Percentiles rank a stretch among this genome's conserved stretches.
These are phyloP conservation scores for Hoplias malabaricus DNA, from an alignment of 2,113 vertebrate genomes.

Conservation along the genomic window DNA sequence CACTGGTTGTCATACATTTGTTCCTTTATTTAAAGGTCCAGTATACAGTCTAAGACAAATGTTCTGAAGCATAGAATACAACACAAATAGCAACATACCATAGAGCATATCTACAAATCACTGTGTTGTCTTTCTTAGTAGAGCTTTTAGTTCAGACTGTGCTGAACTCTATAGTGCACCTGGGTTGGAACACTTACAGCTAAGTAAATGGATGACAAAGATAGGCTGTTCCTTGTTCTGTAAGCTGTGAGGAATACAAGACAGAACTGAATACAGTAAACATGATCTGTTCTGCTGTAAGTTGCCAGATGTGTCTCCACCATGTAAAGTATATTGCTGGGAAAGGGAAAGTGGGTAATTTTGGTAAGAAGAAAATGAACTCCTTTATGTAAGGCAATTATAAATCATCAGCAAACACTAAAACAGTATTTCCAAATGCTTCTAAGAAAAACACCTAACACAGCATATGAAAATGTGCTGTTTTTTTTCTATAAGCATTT, in stretches of 20 bases:
- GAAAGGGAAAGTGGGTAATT: neutral
- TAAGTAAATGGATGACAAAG: conserved; percentile 21
- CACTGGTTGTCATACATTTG: conserved; percentile 25
- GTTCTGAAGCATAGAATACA: conserved; percentile 16
- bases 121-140: neutral
- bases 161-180: neutral
- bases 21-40: conserved; percentile 43
- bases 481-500: neutral
- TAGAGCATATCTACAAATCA: conserved; percentile 22
- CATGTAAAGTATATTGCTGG: neutral
- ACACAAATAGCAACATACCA: neutral
- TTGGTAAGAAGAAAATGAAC: neutral
- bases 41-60: conserved; percentile 22
- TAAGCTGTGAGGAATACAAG: conserved; percentile 49
- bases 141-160: neutral
- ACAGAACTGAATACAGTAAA: conserved; percentile 26
- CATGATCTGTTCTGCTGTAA: conserved; percentile 32
- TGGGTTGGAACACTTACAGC: conserved; percentile 29
- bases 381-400: neutral
- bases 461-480: neutral
- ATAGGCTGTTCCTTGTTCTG: conserved; percentile 18
- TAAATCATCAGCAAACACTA: neutral
- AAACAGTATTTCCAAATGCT: neutral
- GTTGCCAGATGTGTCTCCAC: neutral
- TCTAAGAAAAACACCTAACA: neutral